These are phyloP conservation scores for Eupithecia insigniata DNA, from an alignment of 2,888 invertebrate genomes.

Conservation along the genomic window DNA sequence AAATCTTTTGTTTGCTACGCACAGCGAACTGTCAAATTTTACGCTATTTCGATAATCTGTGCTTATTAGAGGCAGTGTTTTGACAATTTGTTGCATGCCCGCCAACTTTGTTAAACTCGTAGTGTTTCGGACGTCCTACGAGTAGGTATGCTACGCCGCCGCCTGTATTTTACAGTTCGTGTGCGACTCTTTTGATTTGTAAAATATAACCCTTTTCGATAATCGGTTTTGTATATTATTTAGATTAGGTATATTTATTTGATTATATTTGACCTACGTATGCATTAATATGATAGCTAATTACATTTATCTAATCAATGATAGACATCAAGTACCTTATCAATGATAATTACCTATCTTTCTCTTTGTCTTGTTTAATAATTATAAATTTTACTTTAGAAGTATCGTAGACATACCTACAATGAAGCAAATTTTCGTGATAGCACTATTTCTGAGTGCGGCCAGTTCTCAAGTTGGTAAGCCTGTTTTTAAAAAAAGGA, in stretches of 20 bases:
- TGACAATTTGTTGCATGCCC: no score
- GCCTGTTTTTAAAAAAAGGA: background rate
- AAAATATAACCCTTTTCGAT: no score
- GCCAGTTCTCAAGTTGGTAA: conserved; percentile 28
- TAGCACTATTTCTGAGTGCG: background rate
- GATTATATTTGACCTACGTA: no score
- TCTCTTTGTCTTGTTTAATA: background rate
- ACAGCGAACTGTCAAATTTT: background rate
- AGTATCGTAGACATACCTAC: background rate
- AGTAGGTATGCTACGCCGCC: no score
- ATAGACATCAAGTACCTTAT: background rate
- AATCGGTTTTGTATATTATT: no score
- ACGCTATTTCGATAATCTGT: background rate
- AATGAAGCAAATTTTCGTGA: conserved; percentile 1
- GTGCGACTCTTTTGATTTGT: no score
- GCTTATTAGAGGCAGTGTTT: no score
- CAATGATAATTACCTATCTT: background rate
- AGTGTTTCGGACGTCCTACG: no score
- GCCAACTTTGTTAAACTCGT: no score
- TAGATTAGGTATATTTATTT: no score
- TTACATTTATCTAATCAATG: background rate
- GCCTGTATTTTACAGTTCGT: no score
- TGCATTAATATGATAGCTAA: background rate
- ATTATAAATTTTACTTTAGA: background rate
- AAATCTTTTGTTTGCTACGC: background rate